Evolutionary conservation across 2,113 vertebrate genomes (phyloP).

Genomic region (Alexandromys fortis): DNA sequence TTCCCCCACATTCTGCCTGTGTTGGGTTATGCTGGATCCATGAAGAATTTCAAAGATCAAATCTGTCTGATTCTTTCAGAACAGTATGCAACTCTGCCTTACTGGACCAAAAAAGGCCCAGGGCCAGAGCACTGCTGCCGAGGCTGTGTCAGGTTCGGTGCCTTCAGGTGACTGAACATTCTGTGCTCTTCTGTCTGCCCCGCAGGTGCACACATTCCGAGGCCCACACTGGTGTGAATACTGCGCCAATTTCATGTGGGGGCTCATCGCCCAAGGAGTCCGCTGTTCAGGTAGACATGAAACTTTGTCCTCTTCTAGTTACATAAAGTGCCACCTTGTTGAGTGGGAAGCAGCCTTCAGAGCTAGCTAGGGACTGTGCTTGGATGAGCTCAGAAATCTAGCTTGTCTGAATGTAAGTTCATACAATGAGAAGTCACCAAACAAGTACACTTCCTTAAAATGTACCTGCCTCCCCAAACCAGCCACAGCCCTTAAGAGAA

Average conservation of each 20-base stretch:
- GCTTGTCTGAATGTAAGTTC: too few relatives aligned
- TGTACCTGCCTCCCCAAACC: background rate
- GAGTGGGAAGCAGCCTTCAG: background rate
- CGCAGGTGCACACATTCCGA: conserved; percentile 96
- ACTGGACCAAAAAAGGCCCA: conserved; percentile 44
- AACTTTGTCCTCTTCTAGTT: background rate
- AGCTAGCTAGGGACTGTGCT: background rate
- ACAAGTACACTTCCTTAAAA: background rate
- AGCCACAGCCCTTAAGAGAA: background rate
- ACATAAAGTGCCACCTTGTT: background rate
- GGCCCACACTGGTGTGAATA: conserved; percentile 99
- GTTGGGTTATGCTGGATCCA: conserved; percentile 36
- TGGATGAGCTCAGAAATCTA: background rate
- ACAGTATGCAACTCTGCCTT: conserved; percentile 66
- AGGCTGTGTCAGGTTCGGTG: conserved; percentile 74
- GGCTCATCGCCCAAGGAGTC: conserved; percentile 98
- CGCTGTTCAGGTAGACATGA: conserved; percentile 94
- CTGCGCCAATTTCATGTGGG: conserved; percentile 99
- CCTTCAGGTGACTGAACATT: conserved; percentile 72
- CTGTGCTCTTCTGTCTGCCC: conserved; percentile 64
- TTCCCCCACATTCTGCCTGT: conserved; percentile 8
- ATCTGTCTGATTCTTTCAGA: conserved; percentile 53
- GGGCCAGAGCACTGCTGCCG: conserved; percentile 50
- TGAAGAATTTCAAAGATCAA: conserved; percentile 68
- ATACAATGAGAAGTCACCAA: conserved; percentile 11